These are phyloP conservation scores for Bothrops alternatus DNA, from an alignment of 2,797 vertebrate species.

Conservation along the genomic window DNA sequence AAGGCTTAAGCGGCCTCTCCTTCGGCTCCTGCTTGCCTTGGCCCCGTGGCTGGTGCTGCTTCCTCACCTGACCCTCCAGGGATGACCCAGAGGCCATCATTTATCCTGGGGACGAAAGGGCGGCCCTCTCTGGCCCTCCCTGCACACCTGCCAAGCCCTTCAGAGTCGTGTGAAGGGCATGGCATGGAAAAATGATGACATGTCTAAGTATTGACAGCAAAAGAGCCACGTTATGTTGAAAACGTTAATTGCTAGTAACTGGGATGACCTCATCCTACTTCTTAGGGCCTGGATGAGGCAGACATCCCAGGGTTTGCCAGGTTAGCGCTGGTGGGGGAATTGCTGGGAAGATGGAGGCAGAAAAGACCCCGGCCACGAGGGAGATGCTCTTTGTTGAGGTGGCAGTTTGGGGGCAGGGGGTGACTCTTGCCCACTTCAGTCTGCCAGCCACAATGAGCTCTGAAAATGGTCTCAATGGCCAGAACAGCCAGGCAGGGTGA, in stretches of 20 bases:
- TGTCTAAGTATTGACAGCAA: rapidly evolving
- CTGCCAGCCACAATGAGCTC: background rate
- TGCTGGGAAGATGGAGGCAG: background rate
- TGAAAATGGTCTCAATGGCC: background rate
- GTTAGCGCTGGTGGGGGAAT: too few relatives aligned
- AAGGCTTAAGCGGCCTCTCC: too few relatives aligned
- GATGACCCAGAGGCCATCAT: background rate
- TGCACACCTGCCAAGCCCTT: background rate
- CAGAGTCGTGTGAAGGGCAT: background rate
- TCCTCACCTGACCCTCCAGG: too few relatives aligned
- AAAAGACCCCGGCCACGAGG: background rate
- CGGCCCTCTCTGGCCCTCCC: background rate
- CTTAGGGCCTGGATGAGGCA: background rate
- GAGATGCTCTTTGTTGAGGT: background rate
- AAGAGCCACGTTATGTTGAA: background rate
- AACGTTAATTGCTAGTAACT: background rate
- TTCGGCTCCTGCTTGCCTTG: background rate
- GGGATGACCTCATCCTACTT: background rate
- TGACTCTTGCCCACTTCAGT: background rate
- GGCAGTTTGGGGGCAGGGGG: background rate
- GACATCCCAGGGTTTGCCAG: background rate
- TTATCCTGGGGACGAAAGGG: background rate
- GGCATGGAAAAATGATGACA: background rate
- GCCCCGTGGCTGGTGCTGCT: background rate
- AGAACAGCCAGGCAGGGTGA: background rate